Evolutionary conservation across 64 coral and sea anemone genomes (phyloP), one percentile per base, ranked within the genome.

Genomic region (Cladopsammia gracilis): DNA sequence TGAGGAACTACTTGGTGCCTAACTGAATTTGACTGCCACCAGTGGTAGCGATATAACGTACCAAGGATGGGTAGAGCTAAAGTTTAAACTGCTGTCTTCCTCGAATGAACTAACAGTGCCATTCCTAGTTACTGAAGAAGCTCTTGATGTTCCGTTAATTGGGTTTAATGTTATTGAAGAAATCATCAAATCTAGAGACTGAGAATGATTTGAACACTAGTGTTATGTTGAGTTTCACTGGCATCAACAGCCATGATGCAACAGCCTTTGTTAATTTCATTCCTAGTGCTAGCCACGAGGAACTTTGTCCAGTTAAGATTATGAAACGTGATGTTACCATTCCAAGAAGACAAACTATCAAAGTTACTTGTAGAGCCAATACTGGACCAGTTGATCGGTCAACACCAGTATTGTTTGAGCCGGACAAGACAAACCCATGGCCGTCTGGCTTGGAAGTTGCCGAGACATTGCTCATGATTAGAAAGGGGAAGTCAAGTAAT

Each of bases 41-140:
- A 92, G 86, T 19, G 81, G 90, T 20, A 86, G 77, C 45, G 49
- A 92, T 51, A 61, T 92, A 23, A 50, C 90, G 56, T 76, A 73
- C 64, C 14, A 14, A 11, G 61, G 62, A 23, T 66, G 76, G 85
- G 54, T 89, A 5, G 61, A 64, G 61, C 61, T 64, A 19, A 64
- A 64, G 15, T 64, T 64, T 19, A 64, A 19, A 64, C 61, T 64
- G 11, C 20, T 19, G 61, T 64, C 61, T 10, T 14, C 14, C 20
- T 5, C 15, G 4, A 13, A 14, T 64, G 61, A 64, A 19, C 20
- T 64, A 19, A 64, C 15, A 64, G 61, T 64, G 15, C 11, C 16
- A 16, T 64, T 64, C 20, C 61, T 64, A 18, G 61, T 64, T 64
- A 64, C 61, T 13, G 61, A 64, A 64, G 14, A 64, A 64, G 34